Base-by-base conservation (phyloP, 2,113 vertebrate species). In the Pollimyrus isidori region DNA sequence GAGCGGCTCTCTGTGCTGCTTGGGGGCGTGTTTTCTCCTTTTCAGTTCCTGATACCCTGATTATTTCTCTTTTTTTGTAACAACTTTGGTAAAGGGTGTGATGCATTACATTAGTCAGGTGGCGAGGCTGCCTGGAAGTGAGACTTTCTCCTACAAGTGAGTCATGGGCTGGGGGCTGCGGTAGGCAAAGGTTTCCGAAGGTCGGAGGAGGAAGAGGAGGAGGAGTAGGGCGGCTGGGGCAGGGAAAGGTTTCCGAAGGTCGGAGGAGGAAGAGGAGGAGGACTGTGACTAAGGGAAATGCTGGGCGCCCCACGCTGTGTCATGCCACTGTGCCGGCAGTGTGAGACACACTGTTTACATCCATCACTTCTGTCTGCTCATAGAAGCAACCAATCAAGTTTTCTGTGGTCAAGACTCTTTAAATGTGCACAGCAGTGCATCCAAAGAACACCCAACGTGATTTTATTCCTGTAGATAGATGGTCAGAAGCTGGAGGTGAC, bases 221-320 rank as follows among this genome's bases (percentile, higher is more conserved):
- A 19, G 35, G 50, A 52, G 50, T 3, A 35, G 50, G 13, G 15
- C 0, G 30, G 9, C 62, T 30, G 62, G 9, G 62, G 62, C 62
- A 65, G 62, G n/a, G n/a, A 26, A 26, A 65, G 62, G 62, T 26
- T 65, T 0, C 62, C 30, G n/a, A 26, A 65, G n/a, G 62, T 65
- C 62, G 1, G n/a, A 65, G n/a, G 69, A 39, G 69, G 26, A 39
- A 5, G 73, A 42, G 73, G 26, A 39, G 35, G 49, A 50, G 50
- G 73, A 42, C 15, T 0, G 6, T 2, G 15, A 1, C 10, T 30
- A 10, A 10, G n/a, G 62, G n/a, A 30, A 3, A 69, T 13, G n/a
- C 10, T 3, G 1, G 26, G n/a, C 0, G 0, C 62, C 1, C 9
- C n/a, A 10, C 2, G 3, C 58, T 26, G 58, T 0, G 7, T 7